Conservation (phyloP, 2,113 vertebrate genomes). For the Coptodon bakossiorum region DNA sequence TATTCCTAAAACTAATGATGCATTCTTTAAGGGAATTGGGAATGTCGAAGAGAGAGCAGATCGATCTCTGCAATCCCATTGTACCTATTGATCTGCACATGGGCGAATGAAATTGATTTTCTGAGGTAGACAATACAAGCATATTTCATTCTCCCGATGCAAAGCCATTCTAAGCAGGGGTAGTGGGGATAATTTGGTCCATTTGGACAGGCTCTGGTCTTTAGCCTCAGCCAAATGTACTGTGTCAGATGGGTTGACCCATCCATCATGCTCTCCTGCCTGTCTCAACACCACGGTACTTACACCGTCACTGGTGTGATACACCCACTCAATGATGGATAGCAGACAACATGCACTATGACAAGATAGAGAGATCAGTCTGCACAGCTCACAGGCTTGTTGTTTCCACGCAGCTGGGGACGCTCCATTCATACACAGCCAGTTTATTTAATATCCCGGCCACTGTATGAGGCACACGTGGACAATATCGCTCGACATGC, state of each 20-base stretch:
- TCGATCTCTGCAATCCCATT: constrained; percentile 68
- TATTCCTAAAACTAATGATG: constrained; percentile 34
- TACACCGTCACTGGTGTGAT: constrained; percentile 52
- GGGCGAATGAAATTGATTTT: constrained; percentile 73
- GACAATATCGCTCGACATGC: constrained; percentile 17
- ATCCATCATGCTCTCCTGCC: constrained; percentile 57
- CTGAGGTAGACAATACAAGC: constrained; percentile 80
- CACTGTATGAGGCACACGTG: constrained; percentile 21
- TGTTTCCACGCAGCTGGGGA: constrained; percentile 31
- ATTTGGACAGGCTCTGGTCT: constrained; percentile 49
- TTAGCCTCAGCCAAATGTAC: constrained; percentile 39
- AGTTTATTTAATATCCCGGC: constrained; percentile 34
- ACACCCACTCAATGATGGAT: constrained; percentile 57
- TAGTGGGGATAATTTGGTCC: constrained; percentile 56
- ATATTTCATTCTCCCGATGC: constrained; percentile 70
- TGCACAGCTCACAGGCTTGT: constrained; percentile 20
- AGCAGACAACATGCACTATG: constrained; percentile 43
- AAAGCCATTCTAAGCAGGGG: constrained; percentile 50
- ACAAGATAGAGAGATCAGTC: constrained; percentile 63
- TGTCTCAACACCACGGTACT: constrained; percentile 47
- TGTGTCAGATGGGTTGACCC: constrained; percentile 26
- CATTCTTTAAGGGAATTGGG: constrained; percentile 46
- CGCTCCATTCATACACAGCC: constrained; percentile 3
- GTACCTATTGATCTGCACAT: constrained; percentile 75
- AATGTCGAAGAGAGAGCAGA: constrained; percentile 39